Base-by-base conservation (phyloP, 2,797 vertebrate species). In the Cossypha heuglini region DNA sequence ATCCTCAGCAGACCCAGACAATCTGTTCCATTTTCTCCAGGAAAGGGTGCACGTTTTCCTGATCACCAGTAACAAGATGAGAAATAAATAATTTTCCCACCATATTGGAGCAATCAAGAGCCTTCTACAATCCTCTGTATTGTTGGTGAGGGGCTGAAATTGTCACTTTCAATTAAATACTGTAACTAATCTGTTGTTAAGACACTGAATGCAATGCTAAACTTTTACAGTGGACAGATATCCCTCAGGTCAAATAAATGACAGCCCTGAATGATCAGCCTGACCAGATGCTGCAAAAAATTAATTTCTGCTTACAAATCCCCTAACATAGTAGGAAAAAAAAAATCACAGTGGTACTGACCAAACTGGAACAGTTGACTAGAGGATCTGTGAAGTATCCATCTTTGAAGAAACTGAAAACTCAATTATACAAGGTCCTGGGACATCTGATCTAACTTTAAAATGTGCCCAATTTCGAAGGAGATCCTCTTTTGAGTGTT, bases 191-290 rank as follows among this genome's bases (percentile, higher is more conserved):
- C 28, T n/a, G 9, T 68, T 61, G 14, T 45, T 68, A 75, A 67
- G 35, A 13, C 20, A 38, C 28, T 38, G 13, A 45, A 22, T 29
- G 26, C 6, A 29, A 35, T 0, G 0, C n/a, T 46, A 37, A 66
- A 17, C 0, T 0, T 55, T 78, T 14, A 46, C 17, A 61, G 55
- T 19, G 28, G 79, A 46, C 13, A 76, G 59, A 82, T 37, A 12
- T 54, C 62, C 38, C 19, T 33, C 18, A 18, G 11, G 17, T 64
- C 38, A 82, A 85, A 52, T 49, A 77, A 81, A 81, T 37, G 24
- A 57, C 37, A 66, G 6, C 8, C 16, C 25, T 82, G 7, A 62
- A 42, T 31, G 38, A 66, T 61, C 66, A 55, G 29, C 48, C 46
- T 45, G 42, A 63, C 11, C 45, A 74, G 42, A 42, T 11, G 8